Evolutionary conservation across 1,140 invertebrate genomes (phyloP), one percentile per base, ranked within the genome.

Genomic region (Apolygus lucorum): DNA sequence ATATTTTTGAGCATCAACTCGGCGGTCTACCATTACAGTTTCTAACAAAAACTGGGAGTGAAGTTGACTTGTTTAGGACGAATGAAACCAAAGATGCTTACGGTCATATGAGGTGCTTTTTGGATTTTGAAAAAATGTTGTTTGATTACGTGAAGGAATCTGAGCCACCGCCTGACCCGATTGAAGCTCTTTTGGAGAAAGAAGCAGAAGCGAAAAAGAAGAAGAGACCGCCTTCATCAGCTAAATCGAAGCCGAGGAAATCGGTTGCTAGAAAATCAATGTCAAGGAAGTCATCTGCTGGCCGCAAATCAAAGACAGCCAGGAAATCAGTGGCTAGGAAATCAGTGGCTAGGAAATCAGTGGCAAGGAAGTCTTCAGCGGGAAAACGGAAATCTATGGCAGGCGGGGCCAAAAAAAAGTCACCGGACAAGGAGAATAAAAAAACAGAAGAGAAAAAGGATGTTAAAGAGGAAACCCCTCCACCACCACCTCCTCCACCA

Each of bases 1-100:
- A 28, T 42, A 26, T 52, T 2, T 52, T 72, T 1, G 71, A 72
- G 25, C 62, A 29, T 42, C 63, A 63, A 14, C 34, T 72, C 25
- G 62, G 67, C 2, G 69, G 59, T 24, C 22, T 21, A 26, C 25
- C 27, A 28, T 1, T 25, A 25, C 13, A 52, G 8, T 67, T 22
- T 24, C n/a, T n/a, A 1, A 29, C 42, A 25, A 28, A 52, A 25
- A 29, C 11, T 2, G 28, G n/a, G 26, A 59, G 54, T 24, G 54
- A 59, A 24, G 54, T 59, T 4, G 54, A 59, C 22, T 59, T 59
- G 54, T 59, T 59, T 21, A 59, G 22, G 54, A 17, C 13, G 4
- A 24, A 24, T 24, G 11, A 13, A 4, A 4, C 11, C 8, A 4
- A 2, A 8, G 52, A 26, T 54, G 49, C 11, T 11, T 26, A 25